phyloP scores from a whole-genome alignment of 2,888 invertebrate genomes.

The Shargacucullia verbasci region DNA sequence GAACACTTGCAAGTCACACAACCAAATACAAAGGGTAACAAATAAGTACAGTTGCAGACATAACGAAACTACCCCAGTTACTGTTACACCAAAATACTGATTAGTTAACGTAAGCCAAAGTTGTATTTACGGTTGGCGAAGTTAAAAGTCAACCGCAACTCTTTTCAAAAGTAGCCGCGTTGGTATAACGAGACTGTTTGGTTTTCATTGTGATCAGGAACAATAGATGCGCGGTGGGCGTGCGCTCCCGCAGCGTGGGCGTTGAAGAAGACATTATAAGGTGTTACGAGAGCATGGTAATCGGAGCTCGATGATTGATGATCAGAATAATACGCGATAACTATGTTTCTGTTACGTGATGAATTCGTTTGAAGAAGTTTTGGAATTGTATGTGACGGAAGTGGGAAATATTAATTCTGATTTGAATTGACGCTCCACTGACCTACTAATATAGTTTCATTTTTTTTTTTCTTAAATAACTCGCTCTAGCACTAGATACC shows the following conservation, averaged over 20 bases:
- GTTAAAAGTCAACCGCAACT: conserved; percentile 19
- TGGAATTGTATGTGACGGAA: conserved; percentile 1
- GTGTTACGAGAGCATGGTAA: conserved; percentile 32
- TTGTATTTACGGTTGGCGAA: conserved; percentile 13
- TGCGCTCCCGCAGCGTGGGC: conserved; percentile 33
- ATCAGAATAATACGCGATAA: neutral
- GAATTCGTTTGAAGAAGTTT: neutral
- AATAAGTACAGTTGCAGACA: conserved; percentile 8
- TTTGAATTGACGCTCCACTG: neutral
- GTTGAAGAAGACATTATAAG: conserved; percentile 35
- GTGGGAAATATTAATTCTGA: neutral
- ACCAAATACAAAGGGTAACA: conserved; percentile 15
- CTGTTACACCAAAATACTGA: conserved; percentile 21
- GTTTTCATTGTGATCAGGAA: conserved; percentile 15
- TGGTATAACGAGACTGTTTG: conserved; percentile 9
- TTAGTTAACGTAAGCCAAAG: conserved; percentile 16
- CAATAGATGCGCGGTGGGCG: conserved; percentile 28
- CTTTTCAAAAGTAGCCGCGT: conserved; percentile 7
- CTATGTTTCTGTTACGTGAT: conserved; percentile 9
- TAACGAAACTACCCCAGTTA: conserved; percentile 12
- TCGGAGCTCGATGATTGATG: conserved; percentile 16
- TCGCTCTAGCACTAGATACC: neutral
- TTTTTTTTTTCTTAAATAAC: neutral
- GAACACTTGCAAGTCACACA: conserved; percentile 22
- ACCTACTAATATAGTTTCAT: neutral